Percentiles rank a stretch among this genome's conserved stretches.
Conservation (phyloP, 2,113 vertebrate species). For the Menura novaehollandiae region DNA sequence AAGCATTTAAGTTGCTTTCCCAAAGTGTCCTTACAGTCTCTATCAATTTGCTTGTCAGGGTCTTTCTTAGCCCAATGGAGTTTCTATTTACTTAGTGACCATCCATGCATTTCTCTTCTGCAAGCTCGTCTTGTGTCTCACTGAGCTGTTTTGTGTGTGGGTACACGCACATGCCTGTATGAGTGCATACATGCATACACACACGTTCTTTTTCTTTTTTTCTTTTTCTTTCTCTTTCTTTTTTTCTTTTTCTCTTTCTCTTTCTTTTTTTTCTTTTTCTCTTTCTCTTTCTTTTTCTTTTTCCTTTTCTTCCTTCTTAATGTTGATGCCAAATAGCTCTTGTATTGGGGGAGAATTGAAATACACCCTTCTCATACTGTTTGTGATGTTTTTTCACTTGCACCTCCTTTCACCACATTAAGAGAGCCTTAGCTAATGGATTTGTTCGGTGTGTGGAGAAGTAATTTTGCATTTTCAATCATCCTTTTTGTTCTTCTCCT, state of each 20-base stretch:
- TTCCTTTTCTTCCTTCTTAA: not conserved
- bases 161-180: not conserved
- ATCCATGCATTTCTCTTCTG: not conserved
- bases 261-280: too few relatives aligned
- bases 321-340: not conserved
- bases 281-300: too few relatives aligned
- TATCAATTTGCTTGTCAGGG: not conserved
- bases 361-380: not conserved
- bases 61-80: not conserved
- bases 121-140: not conserved
- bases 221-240: too few relatives aligned
- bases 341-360: not conserved
- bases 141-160: not conserved
- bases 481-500: not conserved
- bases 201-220: not conserved
- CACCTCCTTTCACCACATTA: not conserved
- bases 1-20: not conserved
- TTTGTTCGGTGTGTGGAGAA: not conserved
- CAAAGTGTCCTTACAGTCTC: not conserved
- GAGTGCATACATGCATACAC: not conserved
- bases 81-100: not conserved
- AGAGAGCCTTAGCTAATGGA: not conserved
- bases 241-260: not conserved
- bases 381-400: not conserved
- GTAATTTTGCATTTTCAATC: not conserved